Evolutionary conservation across 2,113 vertebrate genomes (phyloP), one percentile per base, ranked within the genome.

Genomic region (Mormyrus iriodes): DNA sequence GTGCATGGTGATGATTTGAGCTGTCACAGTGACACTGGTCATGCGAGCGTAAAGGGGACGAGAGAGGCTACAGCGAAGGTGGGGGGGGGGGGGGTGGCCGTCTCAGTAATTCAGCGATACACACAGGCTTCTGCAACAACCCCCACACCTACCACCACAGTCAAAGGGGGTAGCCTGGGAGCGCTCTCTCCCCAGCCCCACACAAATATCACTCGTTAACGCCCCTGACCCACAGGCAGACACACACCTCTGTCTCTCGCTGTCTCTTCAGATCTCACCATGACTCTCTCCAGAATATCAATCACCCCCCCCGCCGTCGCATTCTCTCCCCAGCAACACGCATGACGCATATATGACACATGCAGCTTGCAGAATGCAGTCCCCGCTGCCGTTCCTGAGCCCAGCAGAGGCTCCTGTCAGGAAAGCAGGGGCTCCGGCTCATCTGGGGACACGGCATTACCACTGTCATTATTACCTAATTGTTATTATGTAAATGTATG

Each of bases 311-410:
- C 82, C 42, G 0, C 39, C 8, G 7, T 21, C 3, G 1, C 17
- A 84, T 84, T 84, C 82, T 84, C 82, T 46, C 82, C 82, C 44
- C 82, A 84, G 44, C 42, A 46, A 84, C 82, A 84, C 39, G 82
- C 42, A 19, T 84, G 44, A 84, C 82, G 82, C 39, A 84, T 46
- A 8, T 84, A 84, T 84, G 82, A 84, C 82, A 84, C 82, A 84
- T 2, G 15, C 82, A 84, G 82, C 44, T 46, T 3, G 19, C 24
- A 79, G 42, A 48, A 42, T 83, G 17, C 79, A 83, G 42, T 24
- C 19, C 39, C 79, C 9, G 19, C 39, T 83, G 42, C 39, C 19
- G 0, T 21, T 3, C 44, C 79, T 9, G 39, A 83, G 39, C 21
- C 19, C 79, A 83, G 79, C 19, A 48, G 35, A 83, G 48, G 79